Evolutionary conservation across 2,888 invertebrate genomes (phyloP).

Genomic region (Anthophora plumipes): DNA sequence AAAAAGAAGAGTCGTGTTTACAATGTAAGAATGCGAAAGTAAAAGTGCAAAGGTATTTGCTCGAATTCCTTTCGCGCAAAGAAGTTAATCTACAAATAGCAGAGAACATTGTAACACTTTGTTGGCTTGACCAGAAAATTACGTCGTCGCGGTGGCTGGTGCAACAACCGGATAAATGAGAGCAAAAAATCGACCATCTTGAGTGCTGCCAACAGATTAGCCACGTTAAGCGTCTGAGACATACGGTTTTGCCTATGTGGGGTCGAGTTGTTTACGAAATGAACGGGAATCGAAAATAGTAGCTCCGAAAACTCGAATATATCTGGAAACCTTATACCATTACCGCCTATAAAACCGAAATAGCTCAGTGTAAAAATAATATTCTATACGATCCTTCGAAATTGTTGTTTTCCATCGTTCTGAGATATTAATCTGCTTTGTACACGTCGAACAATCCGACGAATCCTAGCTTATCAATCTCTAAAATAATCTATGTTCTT

Average conservation of each 20-base stretch:
- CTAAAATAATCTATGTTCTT: background rate
- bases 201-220: constrained; percentile 42
- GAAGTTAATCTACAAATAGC: constrained; percentile 37
- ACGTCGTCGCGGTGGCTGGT: constrained; percentile 21
- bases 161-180: constrained; percentile 39
- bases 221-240: constrained; percentile 4
- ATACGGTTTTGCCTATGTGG: constrained; percentile 42
- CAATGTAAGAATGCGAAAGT: background rate
- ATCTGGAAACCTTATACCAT: constrained; percentile 57
- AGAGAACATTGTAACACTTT: constrained; percentile 32
- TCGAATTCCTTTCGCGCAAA: constrained; percentile 7
- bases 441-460: background rate
- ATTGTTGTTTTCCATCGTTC: background rate
- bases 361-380: constrained; percentile 29
- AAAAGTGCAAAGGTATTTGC: background rate
- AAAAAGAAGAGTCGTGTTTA: background rate
- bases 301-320: constrained; percentile 41
- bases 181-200: constrained; percentile 42
- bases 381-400: background rate
- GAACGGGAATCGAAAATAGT: constrained; percentile 56
- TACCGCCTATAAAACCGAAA: constrained; percentile 38
- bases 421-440: background rate
- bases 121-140: constrained; percentile 42
- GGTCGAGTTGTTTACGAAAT: constrained; percentile 52
- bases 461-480: background rate